Evolutionary conservation across 2,113 vertebrate genomes (phyloP), one percentile per base, ranked within the genome.

Genomic region (Lanius ludovicianus): DNA sequence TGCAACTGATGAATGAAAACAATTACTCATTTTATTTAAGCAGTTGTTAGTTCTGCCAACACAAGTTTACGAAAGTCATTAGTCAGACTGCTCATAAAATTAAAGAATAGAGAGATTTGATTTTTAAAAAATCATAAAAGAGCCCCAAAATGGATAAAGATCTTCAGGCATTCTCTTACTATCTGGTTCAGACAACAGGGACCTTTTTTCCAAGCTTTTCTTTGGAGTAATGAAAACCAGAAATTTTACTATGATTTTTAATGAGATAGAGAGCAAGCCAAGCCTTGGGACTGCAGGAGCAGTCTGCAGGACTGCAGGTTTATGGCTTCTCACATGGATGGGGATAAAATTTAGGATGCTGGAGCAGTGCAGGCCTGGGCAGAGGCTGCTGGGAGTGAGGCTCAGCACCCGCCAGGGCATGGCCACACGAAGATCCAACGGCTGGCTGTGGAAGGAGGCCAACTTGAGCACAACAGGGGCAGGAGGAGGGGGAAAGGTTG

Each of bases 1-100:
- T 79, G 84, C 77, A 84, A 91, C 41, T 79, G 93, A 91, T 94
- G 94, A 94, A 96, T 84, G 84, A 96, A 96, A 92, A 95, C 87
- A 95, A 96, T 95, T 96, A 97, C 93, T 96, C 91, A 91, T 81
- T 95, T 95, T 74, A 84, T 93, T 95, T 84, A 91, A 91, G 68
- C 88, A 81, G 60, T 37, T 92, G 75, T 85, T 93, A 47, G 30
- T 49, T 81, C 89, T 95, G 89, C 93, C 94, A 95, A 50, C 53
- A 75, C 49, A 67, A 96, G 94, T 95, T 96, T 96, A 89, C 69
- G 18, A 31, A 97, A 95, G 73, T 82, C 87, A 82, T 95, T 93
- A 95, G 78, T 87, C 75, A 94, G 86, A 44, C 76, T 64, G 57
- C 65, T 37, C 52, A 23, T 23, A 55, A 35, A 75, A 50, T 55